phyloP scores from a whole-genome alignment of 2,113 vertebrate species.

The Hipposideros armiger region DNA sequence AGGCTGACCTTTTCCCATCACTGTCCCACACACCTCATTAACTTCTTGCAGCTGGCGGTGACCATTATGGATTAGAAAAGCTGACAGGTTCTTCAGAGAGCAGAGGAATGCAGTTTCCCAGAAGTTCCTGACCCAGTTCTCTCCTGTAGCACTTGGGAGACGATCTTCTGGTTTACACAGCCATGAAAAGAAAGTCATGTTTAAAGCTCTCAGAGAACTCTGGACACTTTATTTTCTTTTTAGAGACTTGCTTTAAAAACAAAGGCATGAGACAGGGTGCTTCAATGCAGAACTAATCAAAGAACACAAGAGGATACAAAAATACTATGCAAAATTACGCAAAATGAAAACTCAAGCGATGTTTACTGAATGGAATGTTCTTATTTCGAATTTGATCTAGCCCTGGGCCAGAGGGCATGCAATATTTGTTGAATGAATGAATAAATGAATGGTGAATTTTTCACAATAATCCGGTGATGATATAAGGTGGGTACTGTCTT shows the following conservation, averaged over 20 bases:
- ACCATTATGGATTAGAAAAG: constrained; percentile 70
- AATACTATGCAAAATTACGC: not conserved
- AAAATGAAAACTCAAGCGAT: not conserved
- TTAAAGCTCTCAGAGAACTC: not conserved
- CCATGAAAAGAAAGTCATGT: not conserved
- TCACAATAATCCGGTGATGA: not conserved
- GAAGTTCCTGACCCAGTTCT: constrained; percentile 61
- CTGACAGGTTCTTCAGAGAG: constrained; percentile 76
- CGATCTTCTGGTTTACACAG: not conserved
- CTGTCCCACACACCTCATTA: constrained; percentile 89
- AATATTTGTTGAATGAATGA: not conserved
- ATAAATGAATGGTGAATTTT: not conserved
- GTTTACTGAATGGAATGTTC: not conserved
- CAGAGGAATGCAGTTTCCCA: constrained; percentile 85
- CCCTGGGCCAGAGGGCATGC: not conserved
- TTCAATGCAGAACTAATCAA: not conserved
- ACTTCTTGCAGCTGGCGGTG: constrained; percentile 84
- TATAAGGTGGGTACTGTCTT: not conserved
- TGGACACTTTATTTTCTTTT: not conserved
- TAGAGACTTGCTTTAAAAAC: constrained; percentile 22
- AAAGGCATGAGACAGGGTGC: not conserved
- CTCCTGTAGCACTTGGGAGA: not conserved
- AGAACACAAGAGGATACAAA: not conserved
- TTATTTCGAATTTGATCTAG: constrained; percentile 1
- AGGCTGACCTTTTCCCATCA: constrained; percentile 85